These are phyloP conservation scores for Himalopsyche phryganea DNA, from an alignment of 1,140 invertebrate genomes.

Conservation along the genomic window DNA sequence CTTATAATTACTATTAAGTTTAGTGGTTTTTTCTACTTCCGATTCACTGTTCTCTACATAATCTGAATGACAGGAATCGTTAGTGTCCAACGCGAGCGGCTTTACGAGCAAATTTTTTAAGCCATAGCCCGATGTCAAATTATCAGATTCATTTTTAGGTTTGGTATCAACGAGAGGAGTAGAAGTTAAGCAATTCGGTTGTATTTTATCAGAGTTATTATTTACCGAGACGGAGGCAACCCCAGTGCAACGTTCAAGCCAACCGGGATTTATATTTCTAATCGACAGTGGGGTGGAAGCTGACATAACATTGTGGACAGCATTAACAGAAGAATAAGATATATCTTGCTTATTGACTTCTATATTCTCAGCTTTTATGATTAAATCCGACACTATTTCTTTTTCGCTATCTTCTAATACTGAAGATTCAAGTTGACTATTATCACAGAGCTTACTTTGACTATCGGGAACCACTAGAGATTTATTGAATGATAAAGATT, in stretches of 20 bases:
- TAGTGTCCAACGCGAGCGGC: slow-evolving; percentile 35
- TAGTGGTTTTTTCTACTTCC: slow-evolving; percentile 52
- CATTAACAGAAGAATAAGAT: slow-evolving; percentile 13
- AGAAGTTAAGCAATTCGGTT: no score
- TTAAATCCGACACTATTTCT: no score
- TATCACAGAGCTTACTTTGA: background rate
- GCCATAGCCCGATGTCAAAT: slow-evolving; percentile 37
- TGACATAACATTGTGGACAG: slow-evolving; percentile 15
- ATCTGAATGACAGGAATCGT: slow-evolving; percentile 46
- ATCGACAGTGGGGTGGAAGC: slow-evolving; percentile 18
- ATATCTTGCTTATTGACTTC: slow-evolving; percentile 32
- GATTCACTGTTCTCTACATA: slow-evolving; percentile 65
- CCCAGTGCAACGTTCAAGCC: slow-evolving; percentile 51
- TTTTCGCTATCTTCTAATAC: background rate
- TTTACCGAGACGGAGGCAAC: background rate
- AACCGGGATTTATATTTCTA: slow-evolving; percentile 53
- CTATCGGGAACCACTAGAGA: background rate
- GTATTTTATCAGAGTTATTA: no score
- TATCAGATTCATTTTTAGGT: no score
- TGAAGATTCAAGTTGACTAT: background rate
- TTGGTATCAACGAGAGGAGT: no score
- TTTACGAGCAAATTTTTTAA: slow-evolving; percentile 42
- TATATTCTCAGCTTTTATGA: background rate
- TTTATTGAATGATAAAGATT: slow-evolving; percentile 51
- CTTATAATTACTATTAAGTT: slow-evolving; percentile 40